A percentile compares a stretch with the other conserved stretches of the same genome.
Evolutionary conservation across 2,888 invertebrate species (phyloP).

Genomic region (Opisthograptis luteolata): DNA sequence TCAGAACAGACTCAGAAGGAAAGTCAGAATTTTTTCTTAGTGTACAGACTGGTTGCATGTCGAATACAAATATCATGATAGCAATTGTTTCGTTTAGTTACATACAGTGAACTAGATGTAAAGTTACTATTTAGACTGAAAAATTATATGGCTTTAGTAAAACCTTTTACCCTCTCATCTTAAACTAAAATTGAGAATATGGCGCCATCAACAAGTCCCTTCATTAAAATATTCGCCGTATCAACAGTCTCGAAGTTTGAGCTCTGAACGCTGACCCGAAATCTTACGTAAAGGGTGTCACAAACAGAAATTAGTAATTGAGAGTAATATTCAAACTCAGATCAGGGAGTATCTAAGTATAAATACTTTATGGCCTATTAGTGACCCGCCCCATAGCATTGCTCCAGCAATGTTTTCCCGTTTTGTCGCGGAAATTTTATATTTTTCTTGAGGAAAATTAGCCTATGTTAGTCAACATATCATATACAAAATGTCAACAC

Average conservation of each 20-base stretch:
- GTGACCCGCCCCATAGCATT: no score
- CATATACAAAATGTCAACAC: no score
- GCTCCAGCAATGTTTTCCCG: neutral
- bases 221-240: constrained; percentile 24
- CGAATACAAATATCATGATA: neutral
- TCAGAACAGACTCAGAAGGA: no score
- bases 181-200: constrained; percentile 11
- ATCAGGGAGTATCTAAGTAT: neutral
- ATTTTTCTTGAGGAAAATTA: no score
- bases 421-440: no score
- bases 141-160: neutral
- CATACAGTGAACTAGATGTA: no score
- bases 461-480: no score
- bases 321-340: constrained; percentile 4
- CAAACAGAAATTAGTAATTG: constrained; percentile 17
- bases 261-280: constrained; percentile 8
- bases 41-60: no score
- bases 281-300: constrained; percentile 16
- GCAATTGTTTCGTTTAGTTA: no score
- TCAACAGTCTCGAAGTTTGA: constrained; percentile 14
- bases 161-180: neutral
- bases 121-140: neutral
- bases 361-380: neutral
- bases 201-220: constrained; percentile 19
- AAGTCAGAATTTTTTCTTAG: no score